Evolutionary conservation across 64 coral and sea anemone genomes (phyloP).

Genomic region (Pocillopora damicornis): DNA sequence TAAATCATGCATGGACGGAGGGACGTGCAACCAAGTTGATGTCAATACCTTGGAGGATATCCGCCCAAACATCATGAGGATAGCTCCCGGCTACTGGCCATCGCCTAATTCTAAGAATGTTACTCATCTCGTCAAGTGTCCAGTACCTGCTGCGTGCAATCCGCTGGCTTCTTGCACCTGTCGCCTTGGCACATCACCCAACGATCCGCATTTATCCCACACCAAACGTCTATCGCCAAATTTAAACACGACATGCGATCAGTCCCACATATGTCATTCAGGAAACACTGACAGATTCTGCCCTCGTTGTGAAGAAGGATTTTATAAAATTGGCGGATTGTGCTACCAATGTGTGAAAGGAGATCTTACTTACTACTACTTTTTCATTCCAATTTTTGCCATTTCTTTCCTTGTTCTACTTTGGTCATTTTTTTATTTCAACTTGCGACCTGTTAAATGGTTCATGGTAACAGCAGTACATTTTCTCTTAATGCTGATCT

Average conservation of each 20-base stretch:
- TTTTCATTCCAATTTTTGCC: background rate
- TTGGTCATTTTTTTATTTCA: slow-evolving; percentile 8
- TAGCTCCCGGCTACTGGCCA: slow-evolving; percentile 31
- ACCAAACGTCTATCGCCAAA: background rate
- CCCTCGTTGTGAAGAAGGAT: slow-evolving; percentile 1
- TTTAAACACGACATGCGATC: background rate
- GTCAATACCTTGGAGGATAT: background rate
- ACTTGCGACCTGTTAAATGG: slow-evolving; percentile 6
- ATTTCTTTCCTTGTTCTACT: background rate
- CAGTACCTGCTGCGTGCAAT: background rate
- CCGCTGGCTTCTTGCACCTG: background rate
- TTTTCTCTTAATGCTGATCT: background rate
- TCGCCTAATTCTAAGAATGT: slow-evolving; percentile 25
- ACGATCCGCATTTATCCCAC: background rate
- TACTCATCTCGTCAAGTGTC: slow-evolving; percentile 30
- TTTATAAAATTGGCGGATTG: background rate
- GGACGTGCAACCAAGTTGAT: background rate
- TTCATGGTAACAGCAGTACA: background rate
- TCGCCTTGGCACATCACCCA: background rate
- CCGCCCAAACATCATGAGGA: slow-evolving; percentile 10
- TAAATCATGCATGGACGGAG: slow-evolving; percentile 15
- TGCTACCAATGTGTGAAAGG: background rate
- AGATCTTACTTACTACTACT: background rate
- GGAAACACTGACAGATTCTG: slow-evolving; percentile 13
- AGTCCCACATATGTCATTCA: background rate